Conservation (phyloP, 2,797 vertebrate genomes). For the Sebastes miniatus region DNA sequence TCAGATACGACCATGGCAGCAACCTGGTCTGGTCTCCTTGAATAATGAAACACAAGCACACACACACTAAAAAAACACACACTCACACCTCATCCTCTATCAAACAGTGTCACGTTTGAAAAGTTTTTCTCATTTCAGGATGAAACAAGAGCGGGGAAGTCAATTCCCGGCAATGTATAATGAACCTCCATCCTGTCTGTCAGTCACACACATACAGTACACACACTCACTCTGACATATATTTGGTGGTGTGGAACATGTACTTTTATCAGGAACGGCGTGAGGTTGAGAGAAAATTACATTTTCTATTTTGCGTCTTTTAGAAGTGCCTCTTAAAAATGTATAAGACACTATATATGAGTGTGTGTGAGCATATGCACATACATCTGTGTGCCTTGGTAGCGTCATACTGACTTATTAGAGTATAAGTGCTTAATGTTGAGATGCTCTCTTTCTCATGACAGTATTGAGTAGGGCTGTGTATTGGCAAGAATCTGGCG, state of each 20-base stretch:
- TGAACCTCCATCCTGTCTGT: slow-evolving; percentile 59
- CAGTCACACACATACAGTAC: slow-evolving; percentile 33
- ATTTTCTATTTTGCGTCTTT: slow-evolving; percentile 50
- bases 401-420: slow-evolving; percentile 2
- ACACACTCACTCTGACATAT: slow-evolving; percentile 15
- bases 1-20: slow-evolving; percentile 9
- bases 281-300: slow-evolving; percentile 59
- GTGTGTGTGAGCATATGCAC: background rate
- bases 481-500: too few species aligned
- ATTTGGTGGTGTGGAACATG: slow-evolving; percentile 68
- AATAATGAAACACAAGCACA: slow-evolving; percentile 32
- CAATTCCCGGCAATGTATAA: slow-evolving; percentile 67
- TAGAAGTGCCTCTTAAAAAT: slow-evolving; percentile 52
- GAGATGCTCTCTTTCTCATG: slow-evolving; percentile 8
- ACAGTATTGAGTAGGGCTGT: background rate
- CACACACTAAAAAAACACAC: background rate
- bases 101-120: slow-evolving; percentile 71
- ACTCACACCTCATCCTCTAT: slow-evolving; percentile 37
- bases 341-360: slow-evolving; percentile 18
- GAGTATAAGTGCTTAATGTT: slow-evolving; percentile 24
- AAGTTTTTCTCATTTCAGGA: slow-evolving; percentile 77
- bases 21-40: slow-evolving; percentile 27
- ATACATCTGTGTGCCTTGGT: slow-evolving; percentile 10
- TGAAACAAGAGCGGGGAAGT: slow-evolving; percentile 68
- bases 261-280: slow-evolving; percentile 54